Evolutionary conservation across 2,797 vertebrate species (phyloP), one percentile per base, ranked within the genome.

Genomic region (Oceanodroma leucorhoa): DNA sequence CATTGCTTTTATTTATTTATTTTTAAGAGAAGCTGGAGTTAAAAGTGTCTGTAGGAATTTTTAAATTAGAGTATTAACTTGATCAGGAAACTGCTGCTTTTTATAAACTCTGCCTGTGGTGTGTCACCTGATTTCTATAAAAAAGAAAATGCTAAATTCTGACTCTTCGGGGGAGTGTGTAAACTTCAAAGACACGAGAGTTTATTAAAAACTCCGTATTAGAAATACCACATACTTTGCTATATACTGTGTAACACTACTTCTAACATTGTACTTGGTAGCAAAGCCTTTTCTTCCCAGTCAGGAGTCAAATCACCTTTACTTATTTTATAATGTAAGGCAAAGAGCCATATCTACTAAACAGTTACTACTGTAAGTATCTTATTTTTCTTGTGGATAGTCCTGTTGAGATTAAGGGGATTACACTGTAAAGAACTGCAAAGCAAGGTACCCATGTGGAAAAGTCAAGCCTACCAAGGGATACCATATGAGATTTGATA

Each of bases 101-200:
- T 71, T 40, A 61, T 69, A 51, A 75, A 53, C 21, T 61, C 67
- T 79, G 26, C 20, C 54, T 79, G 48, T n/a, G 21, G 24, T 46
- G 21, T 30, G n/a, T 51, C n/a, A 60, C 48, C 30, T 24, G 10
- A 38, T 46, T 70, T 79, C 30, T 57, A 12, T 10, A 61, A 15
- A 34, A 73, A 53, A 34, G 18, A 46, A 85, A 82, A 66, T 6
- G 18, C 14, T 75, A 24, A 83, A 83, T 45, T 85, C 30, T 43
- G 36, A 36, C 26, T 69, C 23, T 55, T 54, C 0, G 0, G 9
- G 10, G 11, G 22, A 62, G 12, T 5, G 10, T 22, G 14, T 34
- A 55, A 51, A 51, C 27, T 83, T 65, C 22, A 64, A 51, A 61
- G 34, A 73, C 19, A 60, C 9, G 36, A 30, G 10, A 64, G 30